Evolutionary conservation across 2,113 vertebrate species (phyloP), one percentile per base, ranked within the genome.

Genomic region (Cygnus buccinator): DNA sequence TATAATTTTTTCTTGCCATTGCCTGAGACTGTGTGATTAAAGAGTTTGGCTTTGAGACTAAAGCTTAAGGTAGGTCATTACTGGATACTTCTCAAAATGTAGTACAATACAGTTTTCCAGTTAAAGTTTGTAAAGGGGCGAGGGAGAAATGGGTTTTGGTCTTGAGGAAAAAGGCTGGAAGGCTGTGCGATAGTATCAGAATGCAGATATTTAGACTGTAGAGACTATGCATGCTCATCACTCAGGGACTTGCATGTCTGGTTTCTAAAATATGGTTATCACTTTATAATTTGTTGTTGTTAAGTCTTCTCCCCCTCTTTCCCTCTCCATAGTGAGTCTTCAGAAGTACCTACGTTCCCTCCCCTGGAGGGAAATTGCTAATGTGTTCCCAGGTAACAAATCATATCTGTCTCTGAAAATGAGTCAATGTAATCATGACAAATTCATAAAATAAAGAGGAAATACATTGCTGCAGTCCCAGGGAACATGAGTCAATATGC

Each of bases 381-480:
- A 86, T 76, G 33, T 89, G 87, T 91, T 88, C 90, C 78, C 84
- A 68, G 82, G 78, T 93, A 93, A 91, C 90, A 89, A 92, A 89
- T 93, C 71, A 58, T 92, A 90, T 95, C 92, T 74, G 67, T 74
- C 70, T 91, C 91, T 88, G 65, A 89, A 90, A 95, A 66, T 79
- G 76, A 94, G 78, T 83, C 93, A 96, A 65, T 58, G 41, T 95
- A 96, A 97, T 97, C 72, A 94, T 96, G 92, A 93, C 84, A 94
- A 92, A 94, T 86, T 87, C 90, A 84, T 90, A 83, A 84, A 92
- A 75, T 61, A 95, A 97, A 92, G 29, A 44, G 50, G 63, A 93
- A 94, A 94, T 78, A 77, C 59, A 77, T 82, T 95, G 80, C 61
- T 79, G 62, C 61, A 65, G 74, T 85, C 35, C 74, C 57, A 26